Base-by-base conservation (phyloP, 2,888 invertebrate species). In the Euzophera pinguis region DNA sequence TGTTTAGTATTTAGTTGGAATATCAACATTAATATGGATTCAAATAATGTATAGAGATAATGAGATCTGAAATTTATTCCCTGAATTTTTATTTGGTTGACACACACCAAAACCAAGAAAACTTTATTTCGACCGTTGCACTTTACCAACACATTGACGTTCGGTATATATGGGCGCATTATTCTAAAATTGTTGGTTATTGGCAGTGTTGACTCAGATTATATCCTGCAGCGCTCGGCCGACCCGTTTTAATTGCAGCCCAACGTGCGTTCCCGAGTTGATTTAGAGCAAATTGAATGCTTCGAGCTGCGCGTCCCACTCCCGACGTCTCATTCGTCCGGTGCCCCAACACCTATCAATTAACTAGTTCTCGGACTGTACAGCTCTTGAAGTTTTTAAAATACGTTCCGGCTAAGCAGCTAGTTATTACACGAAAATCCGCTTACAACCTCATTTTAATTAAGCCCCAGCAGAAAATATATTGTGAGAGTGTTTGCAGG, bases 211-310 rank as follows among this genome's bases (percentile, higher is more conserved):
- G 71, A 79, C 73, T 75, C 63, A 73, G 73, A 81, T 81, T 81
- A 75, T 77, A 78, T 74, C 73, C 76, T 72, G 71, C 71, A 71
- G 74, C 68, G 68, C 63, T 60, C 62, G 65, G 68, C 68, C 67
- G 69, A 72, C 71, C 72, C 69, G 73, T 79, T 84, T 82, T 82
- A 84, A 84, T 84, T 84, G 79, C 74, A 63, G 63, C 55, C 56
- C 62, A 66, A 64, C 64, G 64, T 64, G 64, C 65, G 69, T 68
- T 65, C 63, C 67, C 64, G 69, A 67, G 70, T 75, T 84, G 81
- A 84, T 84, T 83, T 83, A 78, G 66, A 76, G 80, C 72, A 79
- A 81, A 83, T 84, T 84, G 81, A 83, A 82, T 77, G 76, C 74
- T 80, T 67, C 61, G 68, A 75, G 73, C 72, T 61, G 62, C 61